These are phyloP conservation scores for Dynastes tityus DNA, from an alignment of 2,888 invertebrate species.

Conservation along the genomic window DNA sequence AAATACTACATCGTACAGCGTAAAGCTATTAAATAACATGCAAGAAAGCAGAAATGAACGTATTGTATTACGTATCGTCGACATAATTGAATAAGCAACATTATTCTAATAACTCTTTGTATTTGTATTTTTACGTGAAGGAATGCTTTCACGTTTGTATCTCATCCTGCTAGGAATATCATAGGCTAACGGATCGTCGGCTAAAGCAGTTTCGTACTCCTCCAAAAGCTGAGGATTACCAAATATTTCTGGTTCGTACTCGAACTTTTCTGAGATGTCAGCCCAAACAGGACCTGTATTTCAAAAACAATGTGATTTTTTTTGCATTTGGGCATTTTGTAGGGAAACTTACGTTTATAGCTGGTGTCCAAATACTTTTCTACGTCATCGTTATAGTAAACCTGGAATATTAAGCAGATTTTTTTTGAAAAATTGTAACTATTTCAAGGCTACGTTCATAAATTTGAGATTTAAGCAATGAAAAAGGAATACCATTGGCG, in stretches of 20 bases:
- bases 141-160: slow-evolving; percentile 55
- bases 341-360: slow-evolving; percentile 22
- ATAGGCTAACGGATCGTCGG: slow-evolving; percentile 61
- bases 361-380: slow-evolving; percentile 23
- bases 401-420: slow-evolving; percentile 23
- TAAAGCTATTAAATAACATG: not conserved
- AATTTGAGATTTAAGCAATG: not conserved
- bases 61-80: not conserved
- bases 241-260: slow-evolving; percentile 65
- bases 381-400: slow-evolving; percentile 29
- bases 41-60: not conserved
- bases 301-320: not conserved
- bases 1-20: not conserved
- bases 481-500: slow-evolving; percentile 32
- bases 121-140: not conserved
- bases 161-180: slow-evolving; percentile 60
- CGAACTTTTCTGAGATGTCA: slow-evolving; percentile 65
- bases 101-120: not conserved
- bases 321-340: slow-evolving; percentile 23
- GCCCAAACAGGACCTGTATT: slow-evolving; percentile 64
- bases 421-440: not conserved
- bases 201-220: slow-evolving; percentile 59
- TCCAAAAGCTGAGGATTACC: slow-evolving; percentile 60
- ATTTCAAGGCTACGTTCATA: slow-evolving; percentile 6
- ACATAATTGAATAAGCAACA: no score